These are phyloP conservation scores for Platyura marginata DNA, from an alignment of 1,140 invertebrate genomes.

Conservation along the genomic window DNA sequence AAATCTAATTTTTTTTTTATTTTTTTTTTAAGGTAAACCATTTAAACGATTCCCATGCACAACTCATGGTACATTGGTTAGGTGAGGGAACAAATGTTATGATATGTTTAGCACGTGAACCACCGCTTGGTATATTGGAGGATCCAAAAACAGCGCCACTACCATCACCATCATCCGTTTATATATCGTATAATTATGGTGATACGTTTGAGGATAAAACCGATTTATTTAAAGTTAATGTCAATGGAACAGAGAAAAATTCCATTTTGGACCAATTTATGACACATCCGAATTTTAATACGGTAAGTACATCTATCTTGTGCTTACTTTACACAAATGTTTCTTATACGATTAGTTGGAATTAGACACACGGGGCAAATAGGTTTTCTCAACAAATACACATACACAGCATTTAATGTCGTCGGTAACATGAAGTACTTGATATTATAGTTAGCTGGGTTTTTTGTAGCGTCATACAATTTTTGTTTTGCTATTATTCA, in stretches of 20 bases:
- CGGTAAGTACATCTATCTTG: constrained; percentile 47
- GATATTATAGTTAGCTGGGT: too few relatives aligned
- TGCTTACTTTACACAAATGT: too few relatives aligned
- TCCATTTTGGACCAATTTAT: constrained; percentile 65
- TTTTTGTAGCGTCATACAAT: too few relatives aligned
- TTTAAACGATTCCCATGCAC: constrained; percentile 69
- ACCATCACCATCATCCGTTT: constrained; percentile 46
- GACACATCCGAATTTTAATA: constrained; percentile 58
- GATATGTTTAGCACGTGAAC: constrained; percentile 63
- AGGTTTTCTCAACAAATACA: too few relatives aligned
- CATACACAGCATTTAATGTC: too few relatives aligned
- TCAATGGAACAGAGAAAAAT: constrained; percentile 24
- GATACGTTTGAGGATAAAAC: constrained; percentile 57
- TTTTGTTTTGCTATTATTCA: too few relatives aligned
- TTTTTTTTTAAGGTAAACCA: constrained; percentile 36
- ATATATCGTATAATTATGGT: constrained; percentile 75
- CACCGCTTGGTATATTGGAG: constrained; percentile 23
- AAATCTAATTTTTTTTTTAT: constrained; percentile 2
- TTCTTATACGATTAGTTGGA: too few relatives aligned
- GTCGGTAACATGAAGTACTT: too few relatives aligned
- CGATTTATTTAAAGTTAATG: constrained; percentile 36
- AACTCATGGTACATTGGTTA: constrained; percentile 79
- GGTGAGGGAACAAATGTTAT: constrained; percentile 70
- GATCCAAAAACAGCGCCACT: constrained; percentile 18
- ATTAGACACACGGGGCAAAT: too few relatives aligned